A percentile compares a stretch with the other conserved stretches of the same genome.
phyloP scores from a whole-genome alignment of 2,888 invertebrate species.

The Latrodectus elegans region DNA sequence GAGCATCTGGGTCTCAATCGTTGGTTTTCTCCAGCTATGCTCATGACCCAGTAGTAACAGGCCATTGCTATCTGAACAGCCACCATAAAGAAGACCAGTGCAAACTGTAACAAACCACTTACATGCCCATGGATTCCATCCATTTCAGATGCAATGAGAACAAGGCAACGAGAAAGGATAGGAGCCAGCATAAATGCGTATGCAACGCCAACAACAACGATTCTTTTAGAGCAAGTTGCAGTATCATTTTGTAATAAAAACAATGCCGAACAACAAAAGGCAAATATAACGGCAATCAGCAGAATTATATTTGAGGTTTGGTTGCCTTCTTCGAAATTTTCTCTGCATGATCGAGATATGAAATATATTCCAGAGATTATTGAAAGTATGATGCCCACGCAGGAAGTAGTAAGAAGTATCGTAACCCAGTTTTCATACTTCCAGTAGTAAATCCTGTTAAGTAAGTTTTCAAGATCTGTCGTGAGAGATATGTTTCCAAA shows the following conservation, averaged over 20 bases:
- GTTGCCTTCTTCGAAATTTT: slow-evolving; percentile 81
- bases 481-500: slow-evolving; percentile 33
- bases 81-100: slow-evolving; percentile 76
- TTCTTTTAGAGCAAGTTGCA: slow-evolving; percentile 78
- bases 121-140: slow-evolving; percentile 83
- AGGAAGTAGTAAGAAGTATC: slow-evolving; percentile 81
- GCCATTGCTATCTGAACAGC: slow-evolving; percentile 74
- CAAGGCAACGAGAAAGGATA: slow-evolving; percentile 80
- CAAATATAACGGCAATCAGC: slow-evolving; percentile 76
- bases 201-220: slow-evolving; percentile 79
- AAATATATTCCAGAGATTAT: slow-evolving; percentile 82
- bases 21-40: background rate
- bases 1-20: slow-evolving; percentile 74
- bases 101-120: slow-evolving; percentile 82
- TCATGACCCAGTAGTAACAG: slow-evolving; percentile 50
- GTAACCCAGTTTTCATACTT: slow-evolving; percentile 79
- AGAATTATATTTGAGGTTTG: slow-evolving; percentile 78
- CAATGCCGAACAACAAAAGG: slow-evolving; percentile 76
- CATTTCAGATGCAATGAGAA: slow-evolving; percentile 81
- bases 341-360: slow-evolving; percentile 80
- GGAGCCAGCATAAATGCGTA: slow-evolving; percentile 81
- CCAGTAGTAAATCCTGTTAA: slow-evolving; percentile 51
- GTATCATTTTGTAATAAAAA: slow-evolving; percentile 74
- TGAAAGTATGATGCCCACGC: slow-evolving; percentile 81
- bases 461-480: slow-evolving; percentile 15